A percentile compares a stretch with the other conserved stretches of the same genome.
phyloP scores from a whole-genome alignment of 1,140 invertebrate genomes.

The Brachionus asplanchnoidis region DNA sequence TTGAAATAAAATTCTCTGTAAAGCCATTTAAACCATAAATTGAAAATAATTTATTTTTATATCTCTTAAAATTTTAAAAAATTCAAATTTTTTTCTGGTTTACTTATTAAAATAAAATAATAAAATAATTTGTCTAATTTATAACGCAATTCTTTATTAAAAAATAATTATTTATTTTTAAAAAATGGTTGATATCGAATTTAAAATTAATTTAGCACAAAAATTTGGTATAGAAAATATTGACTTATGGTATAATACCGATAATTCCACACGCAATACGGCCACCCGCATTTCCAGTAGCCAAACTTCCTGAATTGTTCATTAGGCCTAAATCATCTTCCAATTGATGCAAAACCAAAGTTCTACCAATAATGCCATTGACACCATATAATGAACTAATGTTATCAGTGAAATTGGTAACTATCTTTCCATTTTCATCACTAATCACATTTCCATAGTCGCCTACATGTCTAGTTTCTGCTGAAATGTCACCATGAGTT shows the following conservation, averaged over 20 bases:
- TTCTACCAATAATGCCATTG: conserved; percentile 60
- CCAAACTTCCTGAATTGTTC: conserved; percentile 84
- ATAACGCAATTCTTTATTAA: neutral
- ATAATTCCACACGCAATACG: conserved; percentile 93
- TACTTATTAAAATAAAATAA: neutral
- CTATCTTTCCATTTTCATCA: conserved; percentile 56
- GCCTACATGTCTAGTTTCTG: conserved; percentile 70
- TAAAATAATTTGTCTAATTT: neutral
- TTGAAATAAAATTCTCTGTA: conserved; percentile 25
- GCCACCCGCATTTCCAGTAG: conserved; percentile 92
- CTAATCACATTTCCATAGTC: conserved; percentile 76
- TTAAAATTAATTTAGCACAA: conserved; percentile 14
- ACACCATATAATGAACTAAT: conserved; percentile 69
- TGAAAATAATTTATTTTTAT: conserved; percentile 14
- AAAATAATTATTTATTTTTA: conserved; percentile 2
- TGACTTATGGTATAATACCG: conserved; percentile 62
- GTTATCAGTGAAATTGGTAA: conserved; percentile 63
- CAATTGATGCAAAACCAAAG: conserved; percentile 71
- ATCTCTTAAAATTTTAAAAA: neutral
- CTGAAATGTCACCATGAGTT: conserved; percentile 46
- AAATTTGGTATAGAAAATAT: neutral
- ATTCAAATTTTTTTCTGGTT: neutral
- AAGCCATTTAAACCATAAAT: conserved; percentile 15
- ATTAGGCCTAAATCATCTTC: conserved; percentile 80
- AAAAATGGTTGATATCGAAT: neutral